phyloP scores from a whole-genome alignment of 1,140 invertebrate genomes.

The Papilio machaon region DNA sequence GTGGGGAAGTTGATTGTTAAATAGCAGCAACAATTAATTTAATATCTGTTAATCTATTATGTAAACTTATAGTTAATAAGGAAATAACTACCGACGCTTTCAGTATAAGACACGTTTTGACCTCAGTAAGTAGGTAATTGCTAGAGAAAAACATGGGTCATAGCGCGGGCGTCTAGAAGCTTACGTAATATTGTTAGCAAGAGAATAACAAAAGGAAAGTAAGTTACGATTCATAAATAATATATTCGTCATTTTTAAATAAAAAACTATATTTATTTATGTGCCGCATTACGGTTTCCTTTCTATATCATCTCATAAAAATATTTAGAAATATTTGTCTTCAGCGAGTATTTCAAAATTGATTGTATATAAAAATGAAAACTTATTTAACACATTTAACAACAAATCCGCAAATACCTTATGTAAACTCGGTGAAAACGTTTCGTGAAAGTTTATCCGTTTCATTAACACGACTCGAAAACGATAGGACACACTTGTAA shows the following conservation, averaged over 20 bases:
- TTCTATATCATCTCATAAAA: too few relatives aligned
- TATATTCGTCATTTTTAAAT: too few relatives aligned
- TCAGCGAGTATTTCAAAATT: background rate
- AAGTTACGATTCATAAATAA: background rate
- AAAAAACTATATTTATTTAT: too few relatives aligned
- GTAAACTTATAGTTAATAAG: background rate
- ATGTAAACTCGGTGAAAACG: conserved; percentile 49
- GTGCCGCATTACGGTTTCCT: too few relatives aligned
- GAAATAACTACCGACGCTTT: background rate
- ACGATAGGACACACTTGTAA: conserved; percentile 47
- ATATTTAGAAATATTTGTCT: background rate
- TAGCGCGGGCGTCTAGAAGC: background rate
- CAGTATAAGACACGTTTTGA: background rate
- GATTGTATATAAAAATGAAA: conserved; percentile 19
- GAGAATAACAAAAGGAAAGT: conserved; percentile 4
- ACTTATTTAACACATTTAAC: conserved; percentile 14
- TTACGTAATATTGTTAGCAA: background rate
- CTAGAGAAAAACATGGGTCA: background rate
- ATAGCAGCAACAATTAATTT: background rate
- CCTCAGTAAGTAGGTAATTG: background rate
- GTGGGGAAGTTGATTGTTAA: background rate
- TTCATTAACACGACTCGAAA: conserved; percentile 62
- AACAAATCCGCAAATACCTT: conserved; percentile 41
- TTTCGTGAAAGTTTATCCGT: conserved; percentile 58
- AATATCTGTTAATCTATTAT: background rate